Percentiles rank a stretch among this genome's conserved stretches.
phyloP scores from a whole-genome alignment of 2,113 vertebrate species.

The Mustela nigripes region DNA sequence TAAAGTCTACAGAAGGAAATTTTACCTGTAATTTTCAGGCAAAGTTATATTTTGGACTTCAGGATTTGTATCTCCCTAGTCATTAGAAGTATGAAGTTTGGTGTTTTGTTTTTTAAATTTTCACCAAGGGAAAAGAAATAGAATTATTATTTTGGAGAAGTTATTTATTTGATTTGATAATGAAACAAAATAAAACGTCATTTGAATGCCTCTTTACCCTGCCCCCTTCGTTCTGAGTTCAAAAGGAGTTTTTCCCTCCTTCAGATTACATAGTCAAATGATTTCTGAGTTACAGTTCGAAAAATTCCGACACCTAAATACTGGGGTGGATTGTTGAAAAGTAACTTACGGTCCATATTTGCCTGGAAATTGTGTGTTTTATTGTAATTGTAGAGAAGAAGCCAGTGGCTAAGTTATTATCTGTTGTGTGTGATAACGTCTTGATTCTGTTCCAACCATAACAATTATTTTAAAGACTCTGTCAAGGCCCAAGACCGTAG shows the following conservation, averaged over 20 bases:
- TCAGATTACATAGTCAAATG: conserved; percentile 19
- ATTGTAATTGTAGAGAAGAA: conserved; percentile 77
- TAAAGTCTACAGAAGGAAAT: conserved; percentile 49
- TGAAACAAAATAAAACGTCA: conserved; percentile 1
- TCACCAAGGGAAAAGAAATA: background rate
- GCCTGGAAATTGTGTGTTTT: conserved; percentile 63
- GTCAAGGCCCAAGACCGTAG: conserved; percentile 74
- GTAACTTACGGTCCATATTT: background rate
- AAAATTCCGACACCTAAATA: conserved; percentile 47
- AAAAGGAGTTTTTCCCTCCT: background rate
- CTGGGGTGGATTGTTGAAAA: background rate
- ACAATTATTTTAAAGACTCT: conserved; percentile 77
- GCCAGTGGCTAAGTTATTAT: conserved; percentile 79
- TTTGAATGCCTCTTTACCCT: background rate
- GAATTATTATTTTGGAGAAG: conserved; percentile 11
- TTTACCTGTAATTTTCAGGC: conserved; percentile 60
- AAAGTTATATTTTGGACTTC: conserved; percentile 35
- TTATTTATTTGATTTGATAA: background rate
- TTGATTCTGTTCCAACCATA: conserved; percentile 81
- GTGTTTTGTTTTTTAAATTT: background rate
- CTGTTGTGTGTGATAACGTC: conserved; percentile 78
- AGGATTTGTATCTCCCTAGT: background rate
- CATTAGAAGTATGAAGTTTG: background rate
- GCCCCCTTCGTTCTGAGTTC: conserved; percentile 6
- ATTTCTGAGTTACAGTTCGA: conserved; percentile 53